Base-by-base conservation (phyloP, 2,888 invertebrate genomes). In the Ophraella communa region DNA sequence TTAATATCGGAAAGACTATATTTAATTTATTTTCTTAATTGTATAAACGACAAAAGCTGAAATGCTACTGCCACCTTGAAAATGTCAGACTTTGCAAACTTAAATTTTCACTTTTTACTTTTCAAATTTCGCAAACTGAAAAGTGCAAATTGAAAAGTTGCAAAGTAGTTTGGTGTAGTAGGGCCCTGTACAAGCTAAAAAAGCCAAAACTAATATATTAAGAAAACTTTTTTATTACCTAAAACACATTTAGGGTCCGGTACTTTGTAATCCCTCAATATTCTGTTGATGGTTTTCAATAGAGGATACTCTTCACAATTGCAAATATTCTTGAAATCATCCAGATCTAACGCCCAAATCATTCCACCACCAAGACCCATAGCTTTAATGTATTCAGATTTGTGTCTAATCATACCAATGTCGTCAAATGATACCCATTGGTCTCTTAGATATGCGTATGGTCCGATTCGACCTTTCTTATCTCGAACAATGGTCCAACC, bases 341-440 rank as follows among this genome's bases (percentile, higher is more conserved):
- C 95, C 60, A 95, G 82, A 80, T 95, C 95, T 11, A 95, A 82
- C 0, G 95, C 92, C 95, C 95, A 95, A 20, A 94, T 89, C 94
- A 95, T 95, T 44, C 91, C 91, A 33, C 95, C 95, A 14, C 91
- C 95, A 3, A 96, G 84, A 0, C 89, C 90, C 86, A 93, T 90
- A 1, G 89, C 87, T 66, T 90, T 89, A 5, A 94, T 88, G 76
- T 90, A 94, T 75, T 93, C 90, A 2, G 94, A 89, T 81, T 96
- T 96, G 73, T 92, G 89, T 24, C 89, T 86, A 18, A 94, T 89
- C 88, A 94, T 95, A 33, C 87, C 87, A 33, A 90, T 88, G 79
- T 96, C 96, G 77, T 96, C 96, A 75, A 94, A 96, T 5, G 94
- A 93, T 4, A 95, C 95, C 96, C 96, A 96, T 76, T 96, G 96